Base-by-base conservation (phyloP, 2,888 invertebrate genomes). In the Rhamnusium bicolor region DNA sequence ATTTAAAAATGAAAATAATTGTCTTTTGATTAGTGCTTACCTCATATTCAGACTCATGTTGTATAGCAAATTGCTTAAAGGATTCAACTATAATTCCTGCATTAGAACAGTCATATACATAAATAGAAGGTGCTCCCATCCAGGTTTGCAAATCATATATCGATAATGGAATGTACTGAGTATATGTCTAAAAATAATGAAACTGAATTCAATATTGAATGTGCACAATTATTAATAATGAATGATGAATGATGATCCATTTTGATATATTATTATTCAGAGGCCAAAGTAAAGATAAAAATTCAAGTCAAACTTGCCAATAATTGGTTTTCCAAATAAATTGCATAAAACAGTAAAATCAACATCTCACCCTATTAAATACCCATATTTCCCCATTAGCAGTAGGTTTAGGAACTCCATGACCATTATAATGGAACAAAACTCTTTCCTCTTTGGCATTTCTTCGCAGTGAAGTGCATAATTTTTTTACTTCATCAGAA, bases 311-410 rank as follows among this genome's bases (percentile, higher is more conserved):
- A n/a, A n/a, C n/a, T n/a, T n/a, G n/a, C n/a, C n/a, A n/a, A n/a
- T n/a, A n/a, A n/a, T n/a, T n/a, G n/a, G n/a, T n/a, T n/a, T n/a
- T n/a, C n/a, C n/a, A n/a, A n/a, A n/a, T n/a, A n/a, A n/a, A n/a
- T n/a, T n/a, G n/a, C n/a, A n/a, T n/a, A n/a, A 56, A 56, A n/a
- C 29, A 27, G 54, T 18, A 4, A 47, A 16, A 47, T 16, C 14
- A 27, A 7, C 14, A 27, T 29, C 89, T 86, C 86, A 96, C 96
- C 90, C 95, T 93, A 89, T 99, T 99, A 89, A 99, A 99, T 2
- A 99, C 98, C 99, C 99, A 99, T 83, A 99, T 97, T 91, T 99
- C 99, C 7, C 99, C 99, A 89, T 99, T 99, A 16, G 93, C 91
- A 8, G 99, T 99, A 32, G 99, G 99, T 87, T 95, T 95, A 51